Evolutionary conservation across 2,888 invertebrate genomes (phyloP), one percentile per base, ranked within the genome.

Genomic region (Parascotia fuliginaria): DNA sequence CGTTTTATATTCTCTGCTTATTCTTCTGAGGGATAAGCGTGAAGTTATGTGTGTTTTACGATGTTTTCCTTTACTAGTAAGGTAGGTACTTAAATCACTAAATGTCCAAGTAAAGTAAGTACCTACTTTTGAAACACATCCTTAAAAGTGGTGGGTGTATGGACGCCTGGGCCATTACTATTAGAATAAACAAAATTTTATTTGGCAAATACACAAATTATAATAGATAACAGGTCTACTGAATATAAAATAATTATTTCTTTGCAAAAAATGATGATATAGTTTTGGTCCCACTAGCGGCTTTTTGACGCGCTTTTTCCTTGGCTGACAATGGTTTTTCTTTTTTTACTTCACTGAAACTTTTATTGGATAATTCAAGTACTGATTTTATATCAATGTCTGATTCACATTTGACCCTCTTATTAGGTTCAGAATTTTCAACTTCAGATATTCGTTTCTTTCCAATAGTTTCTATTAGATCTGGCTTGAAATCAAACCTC

Each of bases 251-350:
- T 12, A 6, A 38, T 66, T 65, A 94, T 76, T 93, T 94, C 81
- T 95, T 96, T 64, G 94, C 94, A 79, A 97, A 97, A 87, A 96
- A 97, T 24, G 95, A 95, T 42, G 95, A 94, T 76, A 97, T 96
- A 70, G 94, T 95, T 87, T 96, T 97, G 19, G 95, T 95, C 40
- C 96, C 96, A 70, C 94, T 93, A 22, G 97, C 97, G 45, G 96
- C 95, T 81, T 96, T 97, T 69, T 94, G 94, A 66, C 95, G 89
- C 0, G 95, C 94, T 68, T 96, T 95, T 71, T 96, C 96, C 84
- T 96, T 97, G 6, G 95, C 93, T 33, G 94, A 92, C 46, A 94
- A 69, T 16, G 88, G 73, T 52, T 94, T 93, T 56, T 92, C 87
- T 71, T 94, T 88, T 75, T 93, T 92, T 1, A 78, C 64, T 55